Percentiles rank a stretch among this genome's conserved stretches.
Conservation (phyloP, 2,888 invertebrate genomes). For the Ophion obscuratus region DNA sequence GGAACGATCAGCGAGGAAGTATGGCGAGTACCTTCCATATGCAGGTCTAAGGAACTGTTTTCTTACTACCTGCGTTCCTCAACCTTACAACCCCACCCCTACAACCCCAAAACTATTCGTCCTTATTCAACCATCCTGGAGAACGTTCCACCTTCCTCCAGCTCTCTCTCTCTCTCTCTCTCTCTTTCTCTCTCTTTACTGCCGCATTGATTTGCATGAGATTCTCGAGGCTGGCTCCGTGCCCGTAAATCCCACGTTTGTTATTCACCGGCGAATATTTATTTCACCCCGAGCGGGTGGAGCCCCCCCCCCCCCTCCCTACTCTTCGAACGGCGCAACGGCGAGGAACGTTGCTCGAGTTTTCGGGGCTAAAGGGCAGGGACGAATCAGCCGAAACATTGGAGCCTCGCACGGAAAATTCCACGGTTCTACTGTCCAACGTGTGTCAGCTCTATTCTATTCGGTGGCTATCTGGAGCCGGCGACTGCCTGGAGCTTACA, state of each 20-base stretch:
- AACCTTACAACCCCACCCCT: constrained; percentile 2
- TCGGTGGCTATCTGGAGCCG: constrained; percentile 29
- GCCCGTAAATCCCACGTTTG: constrained; percentile 77
- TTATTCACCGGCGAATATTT: constrained; percentile 67
- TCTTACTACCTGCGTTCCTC: constrained; percentile 48
- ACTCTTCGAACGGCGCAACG: constrained; percentile 49
- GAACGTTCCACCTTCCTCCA: constrained; percentile 19
- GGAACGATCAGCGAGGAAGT: constrained; percentile 48
- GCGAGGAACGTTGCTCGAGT: constrained; percentile 4
- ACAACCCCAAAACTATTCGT: constrained; percentile 45
- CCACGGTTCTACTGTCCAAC: constrained; percentile 51
- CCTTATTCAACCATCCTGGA: constrained; percentile 49
- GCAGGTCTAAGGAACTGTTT: constrained; percentile 34
- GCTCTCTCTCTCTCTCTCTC: constrained; percentile 36
- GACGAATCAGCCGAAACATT: constrained; percentile 11
- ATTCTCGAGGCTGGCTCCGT: constrained; percentile 76
- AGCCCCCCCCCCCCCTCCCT: constrained; percentile 39
- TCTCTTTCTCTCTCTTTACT: constrained; percentile 59
- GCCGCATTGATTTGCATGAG: constrained; percentile 81
- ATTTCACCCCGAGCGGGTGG: constrained; percentile 43
- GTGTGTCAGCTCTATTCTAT: constrained; percentile 49
- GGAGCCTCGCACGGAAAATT: constrained; percentile 44
- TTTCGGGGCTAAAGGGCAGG: background rate
- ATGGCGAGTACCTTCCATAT: constrained; percentile 35
- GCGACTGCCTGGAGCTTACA: constrained; percentile 15